These are phyloP conservation scores for Ibidorhyncha struthersii DNA, from an alignment of 2,113 vertebrate species.

Conservation along the genomic window DNA sequence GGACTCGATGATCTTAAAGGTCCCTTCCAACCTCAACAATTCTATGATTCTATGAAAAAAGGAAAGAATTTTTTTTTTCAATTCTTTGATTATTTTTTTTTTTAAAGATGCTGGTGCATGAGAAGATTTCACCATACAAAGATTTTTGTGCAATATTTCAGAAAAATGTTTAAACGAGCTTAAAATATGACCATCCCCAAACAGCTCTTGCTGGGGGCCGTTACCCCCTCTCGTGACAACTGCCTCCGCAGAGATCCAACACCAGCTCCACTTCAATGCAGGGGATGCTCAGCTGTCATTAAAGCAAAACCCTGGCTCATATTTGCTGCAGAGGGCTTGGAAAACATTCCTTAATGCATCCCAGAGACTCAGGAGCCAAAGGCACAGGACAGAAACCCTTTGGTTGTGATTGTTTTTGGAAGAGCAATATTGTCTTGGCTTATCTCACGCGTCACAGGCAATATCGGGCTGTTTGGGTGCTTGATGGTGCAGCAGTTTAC, in stretches of 20 bases:
- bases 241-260: not conserved
- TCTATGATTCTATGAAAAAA: not conserved
- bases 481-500: not conserved
- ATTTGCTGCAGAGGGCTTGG: not conserved
- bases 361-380: not conserved
- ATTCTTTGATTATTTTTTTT: not conserved
- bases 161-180: not conserved
- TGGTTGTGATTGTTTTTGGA: not conserved
- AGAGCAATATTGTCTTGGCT: not conserved
- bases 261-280: not conserved
- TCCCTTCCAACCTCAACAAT: too few relatives aligned
- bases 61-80: not conserved
- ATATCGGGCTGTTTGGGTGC: not conserved
- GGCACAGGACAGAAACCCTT: not conserved
- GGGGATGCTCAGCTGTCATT: not conserved
- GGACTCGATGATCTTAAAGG: too few relatives aligned
- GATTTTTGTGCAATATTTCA: not conserved
- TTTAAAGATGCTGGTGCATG: not conserved
- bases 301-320: not conserved
- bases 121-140: not conserved
- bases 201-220: not conserved
- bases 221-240: fast-evolving
- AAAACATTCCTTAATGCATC: not conserved
- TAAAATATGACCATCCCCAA: not conserved
- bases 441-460: not conserved